Evolutionary conservation across 2,113 vertebrate species (phyloP).

Genomic region (Machaerirhynchus nigripectus): DNA sequence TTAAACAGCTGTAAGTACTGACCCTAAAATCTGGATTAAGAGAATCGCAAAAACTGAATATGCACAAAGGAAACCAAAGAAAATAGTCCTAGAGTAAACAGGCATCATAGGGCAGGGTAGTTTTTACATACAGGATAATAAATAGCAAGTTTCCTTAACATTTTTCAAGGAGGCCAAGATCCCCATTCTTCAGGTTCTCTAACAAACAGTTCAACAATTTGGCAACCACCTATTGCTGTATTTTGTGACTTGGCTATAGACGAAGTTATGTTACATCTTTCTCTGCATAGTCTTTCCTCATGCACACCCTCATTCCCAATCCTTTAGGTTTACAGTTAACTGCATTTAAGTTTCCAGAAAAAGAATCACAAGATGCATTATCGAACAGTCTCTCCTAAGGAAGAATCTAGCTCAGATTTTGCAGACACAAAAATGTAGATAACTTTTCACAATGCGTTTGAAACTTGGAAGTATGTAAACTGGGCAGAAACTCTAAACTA

Average conservation of each 20-base stretch:
- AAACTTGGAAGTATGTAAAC: not conserved
- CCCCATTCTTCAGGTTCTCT: not conserved
- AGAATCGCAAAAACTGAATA: not conserved
- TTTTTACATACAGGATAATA: not conserved
- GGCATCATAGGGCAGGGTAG: not conserved
- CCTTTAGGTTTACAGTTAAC: not conserved
- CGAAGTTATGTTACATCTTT: not conserved
- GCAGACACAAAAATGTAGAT: not conserved
- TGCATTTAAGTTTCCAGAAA: not conserved
- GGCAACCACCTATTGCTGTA: not conserved
- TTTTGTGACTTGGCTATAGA: not conserved
- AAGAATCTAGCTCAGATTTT: not conserved
- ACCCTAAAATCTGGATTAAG: not conserved
- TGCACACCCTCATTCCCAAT: not conserved
- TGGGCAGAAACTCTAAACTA: slow-evolving; percentile 23
- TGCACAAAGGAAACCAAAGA: not conserved
- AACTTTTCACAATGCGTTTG: not conserved
- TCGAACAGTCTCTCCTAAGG: not conserved
- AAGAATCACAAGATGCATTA: not conserved
- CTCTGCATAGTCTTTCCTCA: not conserved
- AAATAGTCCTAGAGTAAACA: not conserved
- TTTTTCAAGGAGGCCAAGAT: not conserved
- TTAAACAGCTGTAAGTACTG: not conserved
- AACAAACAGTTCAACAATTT: not conserved
- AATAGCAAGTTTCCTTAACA: not conserved